phyloP scores from a whole-genome alignment of 2,888 invertebrate genomes.

The Ormyrus thymus region DNA sequence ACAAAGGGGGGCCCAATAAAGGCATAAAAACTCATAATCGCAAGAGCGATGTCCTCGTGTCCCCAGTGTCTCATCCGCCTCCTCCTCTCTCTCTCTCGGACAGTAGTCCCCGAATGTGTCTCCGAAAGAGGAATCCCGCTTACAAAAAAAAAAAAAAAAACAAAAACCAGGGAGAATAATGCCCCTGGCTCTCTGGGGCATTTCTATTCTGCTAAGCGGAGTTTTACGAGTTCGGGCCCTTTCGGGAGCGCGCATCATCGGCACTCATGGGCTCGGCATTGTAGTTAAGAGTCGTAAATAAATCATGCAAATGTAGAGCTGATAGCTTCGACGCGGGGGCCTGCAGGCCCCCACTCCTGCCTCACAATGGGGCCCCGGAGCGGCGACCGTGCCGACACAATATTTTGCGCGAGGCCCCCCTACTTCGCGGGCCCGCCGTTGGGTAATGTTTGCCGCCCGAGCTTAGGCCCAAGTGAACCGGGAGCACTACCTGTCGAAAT shows the following conservation, averaged over 20 bases:
- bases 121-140: slow-evolving; percentile 1
- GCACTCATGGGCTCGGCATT: slow-evolving; percentile 46
- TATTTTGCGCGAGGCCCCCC: slow-evolving; percentile 59
- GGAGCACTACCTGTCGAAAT: slow-evolving; percentile 35
- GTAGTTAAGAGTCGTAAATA: slow-evolving; percentile 51
- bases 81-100: slow-evolving; percentile 4
- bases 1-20: slow-evolving; percentile 36
- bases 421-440: no score
- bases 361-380: slow-evolving; percentile 7
- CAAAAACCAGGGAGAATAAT: background rate
- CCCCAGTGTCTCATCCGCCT: slow-evolving; percentile 26
- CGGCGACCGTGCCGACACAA: slow-evolving; percentile 56
- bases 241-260: slow-evolving; percentile 39
- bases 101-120: slow-evolving; percentile 7
- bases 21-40: slow-evolving; percentile 40
- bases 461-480: background rate
- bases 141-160: background rate
- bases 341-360: no score
- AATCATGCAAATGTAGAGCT: slow-evolving; percentile 57
- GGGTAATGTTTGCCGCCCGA: slow-evolving; percentile 3
- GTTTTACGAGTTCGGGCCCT: slow-evolving; percentile 1
- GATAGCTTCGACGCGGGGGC: slow-evolving; percentile 37
- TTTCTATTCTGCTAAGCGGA: background rate
- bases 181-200: background rate
- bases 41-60: slow-evolving; percentile 35